phyloP scores from a whole-genome alignment of 2,888 invertebrate species.

The Abrostola tripartita region DNA sequence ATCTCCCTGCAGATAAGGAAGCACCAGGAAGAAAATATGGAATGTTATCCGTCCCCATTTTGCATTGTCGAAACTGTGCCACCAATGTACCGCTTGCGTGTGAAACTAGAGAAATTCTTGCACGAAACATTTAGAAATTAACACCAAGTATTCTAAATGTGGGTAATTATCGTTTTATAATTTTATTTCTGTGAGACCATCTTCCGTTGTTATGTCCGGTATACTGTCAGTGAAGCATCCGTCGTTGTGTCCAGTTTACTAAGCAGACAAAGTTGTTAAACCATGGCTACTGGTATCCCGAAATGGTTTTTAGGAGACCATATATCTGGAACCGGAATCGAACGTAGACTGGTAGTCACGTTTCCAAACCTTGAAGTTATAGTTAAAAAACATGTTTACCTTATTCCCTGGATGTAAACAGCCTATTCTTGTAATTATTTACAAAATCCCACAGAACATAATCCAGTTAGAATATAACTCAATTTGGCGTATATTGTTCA shows the following conservation, averaged over 20 bases:
- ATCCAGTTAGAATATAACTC: background rate
- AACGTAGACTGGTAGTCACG: no score
- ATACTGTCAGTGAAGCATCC: no score
- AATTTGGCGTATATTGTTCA: background rate
- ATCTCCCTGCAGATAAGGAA: no score
- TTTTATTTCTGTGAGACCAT: background rate
- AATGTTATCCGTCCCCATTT: background rate
- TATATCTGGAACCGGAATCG: no score
- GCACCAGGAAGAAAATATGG: background rate
- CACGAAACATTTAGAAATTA: conserved; percentile 1
- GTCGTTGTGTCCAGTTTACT: no score
- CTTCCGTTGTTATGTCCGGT: no score
- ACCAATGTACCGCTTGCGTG: background rate
- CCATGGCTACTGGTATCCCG: no score
- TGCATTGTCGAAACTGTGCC: conserved; percentile 1
- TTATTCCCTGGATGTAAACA: background rate
- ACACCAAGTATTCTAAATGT: background rate
- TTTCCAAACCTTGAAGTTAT: no score
- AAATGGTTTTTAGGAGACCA: no score
- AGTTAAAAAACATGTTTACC: no score
- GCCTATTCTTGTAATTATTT: background rate
- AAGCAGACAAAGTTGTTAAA: no score
- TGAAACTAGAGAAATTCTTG: background rate
- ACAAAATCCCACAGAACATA: background rate
- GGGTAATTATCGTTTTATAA: background rate